Evolutionary conservation across 2,113 vertebrate species (phyloP), one percentile per base, ranked within the genome.

Genomic region (Rhabdomys dilectus): DNA sequence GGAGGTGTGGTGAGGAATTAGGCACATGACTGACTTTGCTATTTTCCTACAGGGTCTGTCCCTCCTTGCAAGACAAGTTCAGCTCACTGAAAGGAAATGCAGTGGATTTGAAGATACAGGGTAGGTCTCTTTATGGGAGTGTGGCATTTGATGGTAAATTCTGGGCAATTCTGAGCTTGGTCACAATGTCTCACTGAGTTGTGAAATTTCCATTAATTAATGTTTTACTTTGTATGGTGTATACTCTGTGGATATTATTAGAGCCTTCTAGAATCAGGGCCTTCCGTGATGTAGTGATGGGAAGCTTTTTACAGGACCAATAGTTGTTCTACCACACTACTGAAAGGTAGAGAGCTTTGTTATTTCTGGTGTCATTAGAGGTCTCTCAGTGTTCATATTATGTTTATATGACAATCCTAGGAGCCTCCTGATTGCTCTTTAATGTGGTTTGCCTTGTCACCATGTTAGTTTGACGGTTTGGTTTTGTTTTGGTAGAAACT

Each of bases 31-130:
- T 10, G n/a, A 26, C 29, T 62, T 87, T 93, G 80, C 53, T 73
- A 3, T 95, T 93, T 86, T 34, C 62, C n/a, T 93, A 12, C 92
- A 98, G 98, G 75, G 82, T 92, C 62, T 98, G 96, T 45, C 98
- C 98, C 11, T 94, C 98, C 42, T 93, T 97, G 72, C 93, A 85
- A 51, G 93, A 98, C 13, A 97, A 93, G 88, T 95, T 98, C 24
- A 93, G 56, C 48, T 82, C 62, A 0, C 66, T 98, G 56, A 98
- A 96, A 77, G 91, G 98, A 39, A 95, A 95, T 60, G 97, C 98
- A 17, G 90, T 92, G 1, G 98, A 99, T 60, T 34, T 94, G 75
- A 94, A 99, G 88, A 97, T 95, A 60, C 98, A 98, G 98, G 99
- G 99, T 99, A 98, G 97, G 88, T 73, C 77, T 95, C 7, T 3